Base-by-base conservation (phyloP, 2,113 vertebrate species). In the Herpailurus yagouaroundi region DNA sequence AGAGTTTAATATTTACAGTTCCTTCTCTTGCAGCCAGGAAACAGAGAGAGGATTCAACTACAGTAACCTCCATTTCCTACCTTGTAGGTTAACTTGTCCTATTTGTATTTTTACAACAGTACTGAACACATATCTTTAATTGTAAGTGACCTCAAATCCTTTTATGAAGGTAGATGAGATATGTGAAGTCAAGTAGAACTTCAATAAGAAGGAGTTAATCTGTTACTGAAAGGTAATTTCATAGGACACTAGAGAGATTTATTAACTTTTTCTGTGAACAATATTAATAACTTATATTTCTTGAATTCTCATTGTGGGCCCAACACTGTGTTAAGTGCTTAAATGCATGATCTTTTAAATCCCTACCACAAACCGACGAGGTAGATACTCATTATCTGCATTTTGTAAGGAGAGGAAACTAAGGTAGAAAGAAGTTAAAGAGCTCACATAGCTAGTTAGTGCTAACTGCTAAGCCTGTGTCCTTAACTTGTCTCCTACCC, bases 141-240 rank as follows among this genome's bases (percentile, higher is more conserved):
- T 94, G 27, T 74, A 91, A 93, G 41, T 29, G 57, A 66, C 36
- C 81, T 50, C 25, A 71, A 33, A 86, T 81, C 25, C 18, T 92
- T 94, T 90, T 94, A 66, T 74, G 68, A 33, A 90, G 84, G 69
- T 55, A 83, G 55, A 48, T 31, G 33, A 16, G 14, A 27, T 60
- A 15, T 88, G 52, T 81, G 76, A 90, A 86, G 74, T 81, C 66
- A 86, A 90, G 38, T 76, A 23, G 95, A 95, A 79, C 29, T 60
- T 95, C 64, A 86, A 23, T 29, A 68, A 80, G 48, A 95, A 93
- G 66, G 11, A 97, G 36, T 5, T 76, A 18, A 57, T 95, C 90
- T 96, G 57, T 23, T 88, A 12, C 93, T 81, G 11, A 85, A 71
- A 96, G 71, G 5, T 57, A 94, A 94, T 93, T 88, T 93, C 18